These are phyloP conservation scores for Watsonalla cultraria DNA, from an alignment of 2,888 invertebrate genomes.

Conservation along the genomic window DNA sequence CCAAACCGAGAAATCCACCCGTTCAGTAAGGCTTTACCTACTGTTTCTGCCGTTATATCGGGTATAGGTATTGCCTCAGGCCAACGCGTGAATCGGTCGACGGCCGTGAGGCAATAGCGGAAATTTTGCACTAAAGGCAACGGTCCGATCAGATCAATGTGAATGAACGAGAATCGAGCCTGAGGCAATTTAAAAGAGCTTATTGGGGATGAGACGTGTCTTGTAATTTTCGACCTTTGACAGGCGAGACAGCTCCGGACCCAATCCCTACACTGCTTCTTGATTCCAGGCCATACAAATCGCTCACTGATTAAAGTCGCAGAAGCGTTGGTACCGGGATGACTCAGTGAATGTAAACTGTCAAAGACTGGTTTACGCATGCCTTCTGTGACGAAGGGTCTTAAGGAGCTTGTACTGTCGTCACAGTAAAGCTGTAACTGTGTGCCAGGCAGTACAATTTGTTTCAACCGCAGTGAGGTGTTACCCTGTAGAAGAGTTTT, in stretches of 20 bases:
- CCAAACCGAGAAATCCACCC: conserved; percentile 15
- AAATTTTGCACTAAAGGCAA: no score
- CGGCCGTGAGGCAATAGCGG: no score
- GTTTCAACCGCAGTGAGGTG: conserved; percentile 11
- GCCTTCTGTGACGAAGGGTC: conserved; percentile 14
- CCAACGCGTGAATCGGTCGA: conserved; percentile 13
- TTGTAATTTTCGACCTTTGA: not conserved
- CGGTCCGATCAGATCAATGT: no score
- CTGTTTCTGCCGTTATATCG: conserved; percentile 44
- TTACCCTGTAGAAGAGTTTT: conserved; percentile 4
- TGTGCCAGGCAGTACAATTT: conserved; percentile 7
- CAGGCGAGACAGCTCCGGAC: conserved; percentile 4
- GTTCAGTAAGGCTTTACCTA: conserved; percentile 31
- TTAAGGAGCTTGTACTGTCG: conserved; percentile 7
- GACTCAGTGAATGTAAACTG: conserved; percentile 12
- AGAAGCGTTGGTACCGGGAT: not conserved
- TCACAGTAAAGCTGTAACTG: conserved; percentile 14
- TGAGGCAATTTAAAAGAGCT: not conserved
- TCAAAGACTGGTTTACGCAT: conserved; percentile 17
- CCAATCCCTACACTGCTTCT: conserved; percentile 35
- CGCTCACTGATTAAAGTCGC: conserved; percentile 25
- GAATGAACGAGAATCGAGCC: not conserved
- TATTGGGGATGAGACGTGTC: not conserved
- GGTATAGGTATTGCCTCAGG: conserved; percentile 19
- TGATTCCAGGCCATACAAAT: conserved; percentile 45